Conservation (phyloP, 2,113 vertebrate species). For the Perognathus longimembris region DNA sequence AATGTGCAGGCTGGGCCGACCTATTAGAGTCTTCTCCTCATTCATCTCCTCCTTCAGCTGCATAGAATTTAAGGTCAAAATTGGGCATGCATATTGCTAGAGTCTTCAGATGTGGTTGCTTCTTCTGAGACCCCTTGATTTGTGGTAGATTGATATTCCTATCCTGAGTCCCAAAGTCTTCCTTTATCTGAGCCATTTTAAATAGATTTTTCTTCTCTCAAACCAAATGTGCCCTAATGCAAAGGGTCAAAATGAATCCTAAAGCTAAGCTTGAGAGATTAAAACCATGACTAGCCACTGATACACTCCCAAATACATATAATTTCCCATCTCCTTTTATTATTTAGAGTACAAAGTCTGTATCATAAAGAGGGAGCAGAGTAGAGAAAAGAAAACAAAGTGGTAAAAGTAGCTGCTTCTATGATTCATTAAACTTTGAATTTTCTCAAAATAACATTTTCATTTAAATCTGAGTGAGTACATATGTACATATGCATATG, state of each 20-base stretch:
- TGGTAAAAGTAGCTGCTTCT: background rate
- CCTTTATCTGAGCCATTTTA: conserved; percentile 18
- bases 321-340: conserved; percentile 2
- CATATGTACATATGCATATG: background rate
- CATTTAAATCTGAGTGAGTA: conserved; percentile 49
- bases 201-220: background rate
- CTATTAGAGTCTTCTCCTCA: background rate
- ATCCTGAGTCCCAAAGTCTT: background rate
- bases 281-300: background rate
- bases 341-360: conserved; percentile 18
- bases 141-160: background rate
- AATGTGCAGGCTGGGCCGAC: background rate
- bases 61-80: background rate
- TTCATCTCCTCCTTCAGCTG: background rate
- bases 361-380: background rate
- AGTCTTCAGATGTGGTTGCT: background rate
- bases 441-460: conserved; percentile 68
- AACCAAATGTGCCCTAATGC: background rate
- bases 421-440: conserved; percentile 51
- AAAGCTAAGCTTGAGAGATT: conserved; percentile 33
- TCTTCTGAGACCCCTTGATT: conserved; percentile 21
- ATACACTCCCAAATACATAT: background rate
- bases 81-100: background rate
- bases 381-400: conserved; percentile 57
- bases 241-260: conserved; percentile 48